Evolutionary conservation across 23 tunicate species (phyloP).

Genomic region (Styela plicata): DNA sequence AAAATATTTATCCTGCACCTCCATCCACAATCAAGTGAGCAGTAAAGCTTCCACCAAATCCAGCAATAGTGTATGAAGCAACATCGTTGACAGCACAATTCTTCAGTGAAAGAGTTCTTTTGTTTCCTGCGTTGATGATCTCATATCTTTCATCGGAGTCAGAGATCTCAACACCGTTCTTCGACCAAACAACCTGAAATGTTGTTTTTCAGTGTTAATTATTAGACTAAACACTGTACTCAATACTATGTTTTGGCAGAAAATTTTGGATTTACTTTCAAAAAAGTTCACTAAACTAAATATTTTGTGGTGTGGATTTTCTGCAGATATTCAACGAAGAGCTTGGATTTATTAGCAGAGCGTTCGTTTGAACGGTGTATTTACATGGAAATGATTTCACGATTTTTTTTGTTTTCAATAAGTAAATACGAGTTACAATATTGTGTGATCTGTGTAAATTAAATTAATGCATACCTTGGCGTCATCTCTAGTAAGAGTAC

Average conservation of each 20-base stretch:
- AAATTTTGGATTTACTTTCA: background rate
- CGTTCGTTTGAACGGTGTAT: too few species aligned
- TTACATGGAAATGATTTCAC: too few species aligned
- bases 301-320: background rate
- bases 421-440: background rate
- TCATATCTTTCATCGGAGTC: slow-evolving; percentile 57
- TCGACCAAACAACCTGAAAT: slow-evolving; percentile 67
- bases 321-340: too few species aligned
- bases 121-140: slow-evolving; percentile 55
- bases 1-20: slow-evolving; percentile 23
- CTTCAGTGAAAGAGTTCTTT: slow-evolving; percentile 59
- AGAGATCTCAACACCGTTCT: slow-evolving; percentile 48
- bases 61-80: slow-evolving; percentile 62
- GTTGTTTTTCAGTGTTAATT: too few species aligned
- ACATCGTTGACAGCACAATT: slow-evolving; percentile 60
- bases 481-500: slow-evolving; percentile 50
- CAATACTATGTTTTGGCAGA: background rate
- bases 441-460: background rate
- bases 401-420: too few species aligned
- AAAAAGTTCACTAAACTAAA: background rate
- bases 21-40: slow-evolving; percentile 85
- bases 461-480: too few species aligned
- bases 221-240: background rate
- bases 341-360: too few species aligned
- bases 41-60: slow-evolving; percentile 67